Evolutionary conservation across 2,113 vertebrate genomes (phyloP).

Genomic region (Syngnathus floridae): DNA sequence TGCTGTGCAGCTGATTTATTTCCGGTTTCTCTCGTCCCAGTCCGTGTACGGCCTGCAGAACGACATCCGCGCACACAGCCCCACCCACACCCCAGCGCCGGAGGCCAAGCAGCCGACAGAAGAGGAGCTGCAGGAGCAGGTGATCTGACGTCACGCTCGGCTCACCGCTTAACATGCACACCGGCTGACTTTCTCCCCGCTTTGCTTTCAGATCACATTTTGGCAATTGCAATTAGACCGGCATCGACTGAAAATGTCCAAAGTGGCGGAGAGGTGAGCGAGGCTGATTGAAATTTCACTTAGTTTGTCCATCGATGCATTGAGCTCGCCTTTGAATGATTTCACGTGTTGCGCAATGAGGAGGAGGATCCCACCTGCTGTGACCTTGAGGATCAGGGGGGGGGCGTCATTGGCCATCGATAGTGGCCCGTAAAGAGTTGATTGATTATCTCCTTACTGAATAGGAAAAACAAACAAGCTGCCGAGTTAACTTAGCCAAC

Average conservation of each 20-base stretch:
- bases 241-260: slow-evolving; percentile 99
- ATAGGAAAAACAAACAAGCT: slow-evolving; percentile 5
- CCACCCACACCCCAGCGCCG: slow-evolving; percentile 84
- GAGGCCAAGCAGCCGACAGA: slow-evolving; percentile 89
- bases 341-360: slow-evolving; percentile 38
- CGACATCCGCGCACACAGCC: slow-evolving; percentile 89
- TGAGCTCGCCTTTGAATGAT: slow-evolving; percentile 40
- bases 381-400: slow-evolving; percentile 42
- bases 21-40: slow-evolving; percentile 49
- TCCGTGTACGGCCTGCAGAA: slow-evolving; percentile 97
- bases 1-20: not conserved
- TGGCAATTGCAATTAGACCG: slow-evolving; percentile 97
- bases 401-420: not conserved
- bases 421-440: not conserved
- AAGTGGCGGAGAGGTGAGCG: slow-evolving; percentile 94
- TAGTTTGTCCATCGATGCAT: slow-evolving; percentile 54
- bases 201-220: slow-evolving; percentile 88
- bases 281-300: slow-evolving; percentile 42
- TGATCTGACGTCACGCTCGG: slow-evolving; percentile 31
- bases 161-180: not conserved
- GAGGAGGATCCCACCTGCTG: slow-evolving; percentile 6
- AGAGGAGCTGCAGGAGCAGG: slow-evolving; percentile 92
- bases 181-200: slow-evolving; percentile 11
- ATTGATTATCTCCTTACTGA: slow-evolving; percentile 23
- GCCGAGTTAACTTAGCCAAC: not conserved